phyloP scores from a whole-genome alignment of 2,113 vertebrate species.

The Diadophis punctatus region DNA sequence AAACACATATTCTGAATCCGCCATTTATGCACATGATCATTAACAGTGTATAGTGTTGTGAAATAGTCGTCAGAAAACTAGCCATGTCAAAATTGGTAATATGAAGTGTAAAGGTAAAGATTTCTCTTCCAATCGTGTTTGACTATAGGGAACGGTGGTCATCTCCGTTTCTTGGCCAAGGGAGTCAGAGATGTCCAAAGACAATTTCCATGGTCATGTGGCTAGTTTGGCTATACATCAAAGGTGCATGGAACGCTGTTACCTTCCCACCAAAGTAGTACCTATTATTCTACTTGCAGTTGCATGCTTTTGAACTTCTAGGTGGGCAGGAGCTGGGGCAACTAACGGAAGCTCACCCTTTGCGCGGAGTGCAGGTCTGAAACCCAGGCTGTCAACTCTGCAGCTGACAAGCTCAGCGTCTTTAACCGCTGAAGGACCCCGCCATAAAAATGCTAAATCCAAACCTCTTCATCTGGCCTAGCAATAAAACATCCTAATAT shows the following conservation, averaged over 20 bases:
- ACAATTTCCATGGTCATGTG: neutral
- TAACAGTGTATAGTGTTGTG: neutral
- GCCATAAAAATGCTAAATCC: neutral
- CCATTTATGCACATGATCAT: neutral
- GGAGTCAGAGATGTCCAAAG: neutral
- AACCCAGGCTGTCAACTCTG: neutral
- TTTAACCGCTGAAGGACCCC: neutral
- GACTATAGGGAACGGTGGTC: neutral
- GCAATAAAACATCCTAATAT: neutral
- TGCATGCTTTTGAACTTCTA: neutral
- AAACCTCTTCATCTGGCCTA: neutral
- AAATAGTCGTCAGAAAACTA: neutral
- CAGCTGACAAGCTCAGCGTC: neutral
- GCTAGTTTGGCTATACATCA: neutral
- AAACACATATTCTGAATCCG: neutral
- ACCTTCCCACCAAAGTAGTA: neutral
- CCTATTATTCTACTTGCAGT: neutral
- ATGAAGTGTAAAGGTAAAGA: neutral
- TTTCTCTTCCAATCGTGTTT: neutral
- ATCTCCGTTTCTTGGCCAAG: neutral
- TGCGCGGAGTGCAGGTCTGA: accelerated
- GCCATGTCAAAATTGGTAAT: neutral
- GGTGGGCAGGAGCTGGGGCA: neutral
- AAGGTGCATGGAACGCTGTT: neutral
- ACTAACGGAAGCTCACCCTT: neutral